These are phyloP conservation scores for Zhengitettix transpicula DNA, from an alignment of 2,888 invertebrate genomes.

Conservation along the genomic window DNA sequence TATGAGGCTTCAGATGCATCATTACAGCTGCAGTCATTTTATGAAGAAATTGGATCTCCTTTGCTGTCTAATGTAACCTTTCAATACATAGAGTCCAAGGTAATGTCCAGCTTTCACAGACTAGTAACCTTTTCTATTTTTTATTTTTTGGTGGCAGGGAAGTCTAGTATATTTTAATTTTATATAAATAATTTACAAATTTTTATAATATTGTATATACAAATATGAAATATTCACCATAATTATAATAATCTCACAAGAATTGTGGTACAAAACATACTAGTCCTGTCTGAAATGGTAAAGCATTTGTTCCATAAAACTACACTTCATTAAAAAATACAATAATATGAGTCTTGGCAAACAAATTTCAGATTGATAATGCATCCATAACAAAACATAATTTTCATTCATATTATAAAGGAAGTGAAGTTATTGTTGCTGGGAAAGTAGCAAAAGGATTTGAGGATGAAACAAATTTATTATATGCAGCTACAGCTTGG, in stretches of 20 bases:
- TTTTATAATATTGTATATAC: no score
- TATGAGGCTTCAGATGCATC: constrained; percentile 52
- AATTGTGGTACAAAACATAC: no score
- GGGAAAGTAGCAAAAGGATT: constrained; percentile 25
- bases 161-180: no score
- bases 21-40: constrained; percentile 47
- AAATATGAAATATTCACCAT: no score
- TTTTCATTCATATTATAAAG: constrained; percentile 41
- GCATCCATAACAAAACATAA: constrained; percentile 32
- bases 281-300: no score
- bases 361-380: constrained; percentile 26
- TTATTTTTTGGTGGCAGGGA: no score
- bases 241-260: no score
- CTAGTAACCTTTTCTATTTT: no score
- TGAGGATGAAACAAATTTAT: constrained; percentile 7
- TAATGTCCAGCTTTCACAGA: constrained; percentile 15
- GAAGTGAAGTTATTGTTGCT: constrained; percentile 44
- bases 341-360: no score
- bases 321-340: no score
- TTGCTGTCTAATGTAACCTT: constrained; percentile 46
- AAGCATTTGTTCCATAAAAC: no score
- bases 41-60: constrained; percentile 50
- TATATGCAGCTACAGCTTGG: constrained; percentile 2
- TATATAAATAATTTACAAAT: no score
- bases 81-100: constrained; percentile 38